Evolutionary conservation across 2,797 vertebrate species (phyloP), one percentile per base, ranked within the genome.

Genomic region (Bucorvus abyssinicus): DNA sequence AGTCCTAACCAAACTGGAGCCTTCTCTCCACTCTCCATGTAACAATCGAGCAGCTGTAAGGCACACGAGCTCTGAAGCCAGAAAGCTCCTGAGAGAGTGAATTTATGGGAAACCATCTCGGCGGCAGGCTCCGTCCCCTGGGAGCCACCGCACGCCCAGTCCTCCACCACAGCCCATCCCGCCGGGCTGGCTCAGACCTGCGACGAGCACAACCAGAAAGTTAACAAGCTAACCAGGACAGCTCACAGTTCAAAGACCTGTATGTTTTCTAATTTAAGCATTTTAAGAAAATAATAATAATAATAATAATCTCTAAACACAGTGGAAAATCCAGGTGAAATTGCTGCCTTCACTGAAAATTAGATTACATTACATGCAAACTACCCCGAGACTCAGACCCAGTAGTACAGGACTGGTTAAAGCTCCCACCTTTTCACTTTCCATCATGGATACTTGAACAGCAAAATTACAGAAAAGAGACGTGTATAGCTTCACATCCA

Each of bases 41-140:
- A 90, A 59, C 44, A 68, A 3, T 6, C 2, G 3, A 83, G 81
- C 68, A 92, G 77, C 75, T 92, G 61, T 87, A 89, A 83, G 59
- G 53, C 89, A 86, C 85, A 70, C 22, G 2, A 61, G 59, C 61
- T 89, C 61, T 4, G 4, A 59, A 73, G 88, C 49, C 81, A 67
- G 68, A 68, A 56, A 77, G 40, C 45, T 94, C 53, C 29, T 34
- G n/a, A 75, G 74, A 77, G 64, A 32, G 32, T 2, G 5, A 74
- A 70, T 76, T 93, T 93, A 90, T 94, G 91, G 77, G 90, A 95
- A 92, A 67, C 38, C 7, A 4, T 34, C 84, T 70, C 47, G 0
- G 3, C 0, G 1, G 52, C 3, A 0, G 65, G 53, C 78, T 81
- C 74, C 3, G 0, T 87, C 84, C 85, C n/a, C 0, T 0, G 4